Evolutionary conservation across 2,797 vertebrate genomes (phyloP).

Genomic region (Myotis findleyi): DNA sequence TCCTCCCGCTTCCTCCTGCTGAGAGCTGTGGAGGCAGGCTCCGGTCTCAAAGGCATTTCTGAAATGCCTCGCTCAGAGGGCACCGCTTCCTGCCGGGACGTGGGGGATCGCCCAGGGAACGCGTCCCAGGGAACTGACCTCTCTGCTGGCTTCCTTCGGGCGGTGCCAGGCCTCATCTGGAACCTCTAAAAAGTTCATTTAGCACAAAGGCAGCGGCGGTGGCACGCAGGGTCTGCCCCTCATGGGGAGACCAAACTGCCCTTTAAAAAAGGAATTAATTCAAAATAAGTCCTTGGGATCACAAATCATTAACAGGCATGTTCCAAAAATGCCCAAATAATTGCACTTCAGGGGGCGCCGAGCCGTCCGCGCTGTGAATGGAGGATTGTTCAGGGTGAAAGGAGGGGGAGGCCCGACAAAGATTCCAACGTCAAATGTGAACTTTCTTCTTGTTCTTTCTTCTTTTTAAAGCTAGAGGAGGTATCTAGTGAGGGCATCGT

Average conservation of each 20-base stretch:
- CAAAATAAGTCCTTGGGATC: slow-evolving; percentile 68
- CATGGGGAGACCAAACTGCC: slow-evolving; percentile 70
- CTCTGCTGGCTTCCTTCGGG: slow-evolving; percentile 86
- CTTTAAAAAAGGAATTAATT: slow-evolving; percentile 71
- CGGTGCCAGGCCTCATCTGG: slow-evolving; percentile 91
- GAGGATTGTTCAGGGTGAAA: not conserved
- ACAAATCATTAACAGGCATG: slow-evolving; percentile 77
- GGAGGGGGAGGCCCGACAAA: not conserved
- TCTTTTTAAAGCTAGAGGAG: not conserved
- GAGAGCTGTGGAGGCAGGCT: not conserved
- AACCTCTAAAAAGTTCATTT: slow-evolving; percentile 90
- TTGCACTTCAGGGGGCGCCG: slow-evolving; percentile 42
- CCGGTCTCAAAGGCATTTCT: slow-evolving; percentile 82
- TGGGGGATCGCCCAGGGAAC: slow-evolving; percentile 86
- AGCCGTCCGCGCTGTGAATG: not conserved
- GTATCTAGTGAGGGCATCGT: not conserved
- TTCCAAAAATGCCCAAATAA: slow-evolving; percentile 56
- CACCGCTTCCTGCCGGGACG: slow-evolving; percentile 83
- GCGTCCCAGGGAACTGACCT: slow-evolving; percentile 89
- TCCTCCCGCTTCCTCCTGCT: not conserved
- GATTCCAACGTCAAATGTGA: not conserved
- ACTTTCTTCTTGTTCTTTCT: not conserved
- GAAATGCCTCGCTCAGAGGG: slow-evolving; percentile 84
- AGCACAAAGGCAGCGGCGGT: slow-evolving; percentile 59
- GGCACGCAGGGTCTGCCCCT: slow-evolving; percentile 68